These are phyloP conservation scores for Ophion slaviceki DNA, from an alignment of 2,888 invertebrate genomes.

Conservation along the genomic window DNA sequence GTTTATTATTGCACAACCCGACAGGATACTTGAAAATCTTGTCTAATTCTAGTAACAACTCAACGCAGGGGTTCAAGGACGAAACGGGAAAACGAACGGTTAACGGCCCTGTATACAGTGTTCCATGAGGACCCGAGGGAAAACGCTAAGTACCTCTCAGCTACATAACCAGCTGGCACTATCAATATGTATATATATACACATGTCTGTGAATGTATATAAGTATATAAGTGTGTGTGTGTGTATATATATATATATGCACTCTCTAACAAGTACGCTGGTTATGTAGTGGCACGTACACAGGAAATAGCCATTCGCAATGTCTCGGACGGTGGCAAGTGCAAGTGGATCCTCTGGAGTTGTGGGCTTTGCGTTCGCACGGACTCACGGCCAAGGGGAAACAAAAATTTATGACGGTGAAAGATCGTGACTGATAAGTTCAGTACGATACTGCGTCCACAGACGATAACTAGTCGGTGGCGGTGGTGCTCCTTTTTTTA, in stretches of 20 bases:
- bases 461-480: constrained; percentile 6
- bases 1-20: no score
- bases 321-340: constrained; percentile 42
- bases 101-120: neutral
- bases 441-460: constrained; percentile 29
- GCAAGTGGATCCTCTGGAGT: constrained; percentile 46
- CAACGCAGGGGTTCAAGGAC: neutral
- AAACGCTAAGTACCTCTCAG: constrained; percentile 10
- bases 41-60: neutral
- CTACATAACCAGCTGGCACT: neutral
- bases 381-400: constrained; percentile 19
- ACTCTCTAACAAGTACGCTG: constrained; percentile 3
- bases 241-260: neutral
- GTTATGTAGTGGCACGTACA: constrained; percentile 34
- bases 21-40: constrained; percentile 17
- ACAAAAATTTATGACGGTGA: constrained; percentile 57
- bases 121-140: constrained; percentile 7
- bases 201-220: neutral
- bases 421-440: constrained; percentile 62
- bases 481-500: constrained; percentile 5
- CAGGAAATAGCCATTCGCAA: constrained; percentile 56
- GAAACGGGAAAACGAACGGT: neutral
- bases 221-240: neutral
- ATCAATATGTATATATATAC: neutral
- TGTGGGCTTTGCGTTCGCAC: constrained; percentile 22